Evolutionary conservation across 2,797 vertebrate genomes (phyloP), one percentile per base, ranked within the genome.

Genomic region (Tragopan temminckii): DNA sequence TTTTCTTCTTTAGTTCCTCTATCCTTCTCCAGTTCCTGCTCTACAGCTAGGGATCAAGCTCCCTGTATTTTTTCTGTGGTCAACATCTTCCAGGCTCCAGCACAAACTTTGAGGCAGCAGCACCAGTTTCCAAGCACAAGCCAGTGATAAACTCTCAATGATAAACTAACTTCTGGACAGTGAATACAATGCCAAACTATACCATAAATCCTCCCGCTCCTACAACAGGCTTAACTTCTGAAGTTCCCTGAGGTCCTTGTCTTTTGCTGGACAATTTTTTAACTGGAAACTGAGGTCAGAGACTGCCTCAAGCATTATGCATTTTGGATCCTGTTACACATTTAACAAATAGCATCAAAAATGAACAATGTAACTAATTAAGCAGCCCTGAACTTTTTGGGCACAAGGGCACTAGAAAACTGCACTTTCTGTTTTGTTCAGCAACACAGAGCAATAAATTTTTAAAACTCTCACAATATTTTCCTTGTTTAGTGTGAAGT

Each of bases 291-390:
- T 78, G 62, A 79, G 55, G 87, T 91, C 57, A 23, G 52, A 35
- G n/a, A 63, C 78, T 78, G 63, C 59, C 74, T 63, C 46, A 68
- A 84, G 43, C 31, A 43, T 79, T 84, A 48, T 76, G 21, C 80
- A 55, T 83, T 89, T 63, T 91, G 35, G 36, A 77, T 76, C 53
- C 38, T 45, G 45, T 86, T 79, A 24, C 53, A 85, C 43, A 59
- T 71, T 86, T 58, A 68, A 74, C 33, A 81, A 93, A 90, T 48
- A 36, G 43, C 70, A 86, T 84, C 64, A 72, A 92, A 91, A 77
- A 48, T 45, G 85, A 91, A n/a, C 24, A 88, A 57, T 5, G 4
- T 46, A 52, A 43, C 59, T 79, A 57, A 89, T 80, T 86, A 20
- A 75, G 53, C 48, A 86, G 9, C 19, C 29, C 48, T 64, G 57